Evolutionary conservation across 64 coral and sea anemone genomes (phyloP).

Genomic region (Montipora foliosa): DNA sequence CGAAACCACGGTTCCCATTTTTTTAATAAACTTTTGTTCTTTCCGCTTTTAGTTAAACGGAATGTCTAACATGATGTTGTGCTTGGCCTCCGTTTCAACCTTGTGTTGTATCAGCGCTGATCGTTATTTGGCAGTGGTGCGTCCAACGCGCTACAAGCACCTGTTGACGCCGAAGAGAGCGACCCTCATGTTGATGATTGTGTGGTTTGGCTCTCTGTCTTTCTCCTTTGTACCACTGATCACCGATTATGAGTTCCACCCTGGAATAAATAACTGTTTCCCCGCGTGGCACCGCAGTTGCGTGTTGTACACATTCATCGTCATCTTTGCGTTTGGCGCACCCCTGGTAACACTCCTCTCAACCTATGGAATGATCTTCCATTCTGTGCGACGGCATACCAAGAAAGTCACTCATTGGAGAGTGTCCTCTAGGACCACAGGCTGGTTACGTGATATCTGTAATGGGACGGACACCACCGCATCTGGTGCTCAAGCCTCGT

Average conservation of each 20-base stretch:
- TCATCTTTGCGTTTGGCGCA: constrained; percentile 69
- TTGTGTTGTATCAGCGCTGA: constrained; percentile 93
- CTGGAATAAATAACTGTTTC: constrained; percentile 87
- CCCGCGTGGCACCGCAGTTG: constrained; percentile 78
- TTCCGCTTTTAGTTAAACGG: constrained; percentile 82
- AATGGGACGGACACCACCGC: not conserved
- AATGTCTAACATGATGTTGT: constrained; percentile 76
- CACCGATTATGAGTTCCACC: constrained; percentile 73
- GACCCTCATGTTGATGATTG: constrained; percentile 53
- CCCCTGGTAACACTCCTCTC: constrained; percentile 75
- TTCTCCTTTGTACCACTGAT: constrained; percentile 71
- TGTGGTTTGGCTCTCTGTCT: constrained; percentile 61
- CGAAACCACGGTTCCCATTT: no score
- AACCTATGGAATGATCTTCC: constrained; percentile 86
- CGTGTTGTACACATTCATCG: constrained; percentile 78
- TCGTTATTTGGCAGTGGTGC: constrained; percentile 88
- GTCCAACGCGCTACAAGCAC: constrained; percentile 84
- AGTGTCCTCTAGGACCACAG: not conserved
- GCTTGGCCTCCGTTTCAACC: constrained; percentile 79
- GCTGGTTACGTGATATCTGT: not conserved
- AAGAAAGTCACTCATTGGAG: constrained; percentile 73
- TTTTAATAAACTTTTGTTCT: not conserved
- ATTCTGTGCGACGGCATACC: constrained; percentile 69
- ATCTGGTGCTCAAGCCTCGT: not conserved
- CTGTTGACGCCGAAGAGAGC: constrained; percentile 70